A percentile compares a stretch with the other conserved stretches of the same genome.
Conservation (phyloP, 2,797 vertebrate genomes). For the Paguma larvata region DNA sequence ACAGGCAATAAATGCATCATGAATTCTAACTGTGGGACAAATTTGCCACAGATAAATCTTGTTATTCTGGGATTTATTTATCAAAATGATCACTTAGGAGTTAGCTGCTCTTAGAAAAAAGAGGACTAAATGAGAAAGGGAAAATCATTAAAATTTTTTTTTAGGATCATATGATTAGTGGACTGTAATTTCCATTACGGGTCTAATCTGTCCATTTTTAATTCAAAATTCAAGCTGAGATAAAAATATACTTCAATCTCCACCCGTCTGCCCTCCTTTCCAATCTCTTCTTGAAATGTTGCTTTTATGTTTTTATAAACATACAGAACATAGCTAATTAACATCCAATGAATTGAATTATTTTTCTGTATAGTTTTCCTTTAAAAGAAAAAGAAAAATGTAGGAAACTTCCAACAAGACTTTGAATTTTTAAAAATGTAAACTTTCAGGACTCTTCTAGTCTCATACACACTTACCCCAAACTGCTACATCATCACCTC, state of each 20-base stretch:
- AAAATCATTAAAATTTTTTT: not conserved
- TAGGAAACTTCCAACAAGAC: not conserved
- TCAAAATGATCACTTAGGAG: not conserved
- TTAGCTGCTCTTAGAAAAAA: not conserved
- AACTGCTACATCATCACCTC: not conserved
- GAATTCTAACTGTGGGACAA: not conserved
- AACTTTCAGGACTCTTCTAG: not conserved
- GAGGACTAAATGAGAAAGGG: not conserved
- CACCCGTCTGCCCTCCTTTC: not conserved
- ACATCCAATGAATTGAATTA: not conserved
- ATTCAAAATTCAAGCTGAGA: constrained; percentile 24
- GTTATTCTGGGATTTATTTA: constrained; percentile 55
- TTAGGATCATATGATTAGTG: not conserved
- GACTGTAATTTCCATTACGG: not conserved
- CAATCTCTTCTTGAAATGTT: not conserved
- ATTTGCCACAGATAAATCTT: constrained; percentile 35
- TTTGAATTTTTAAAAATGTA: not conserved
- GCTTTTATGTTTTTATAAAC: constrained; percentile 3
- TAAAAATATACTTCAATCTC: constrained; percentile 19
- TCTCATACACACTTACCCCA: not conserved
- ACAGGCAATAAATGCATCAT: not conserved
- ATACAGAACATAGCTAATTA: not conserved
- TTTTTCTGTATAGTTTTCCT: constrained; percentile 35
- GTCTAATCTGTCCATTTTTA: not conserved
- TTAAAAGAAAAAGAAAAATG: constrained; percentile 37